Base-by-base conservation (phyloP, 2,888 invertebrate genomes). In the Tetanocera ferruginea region DNA sequence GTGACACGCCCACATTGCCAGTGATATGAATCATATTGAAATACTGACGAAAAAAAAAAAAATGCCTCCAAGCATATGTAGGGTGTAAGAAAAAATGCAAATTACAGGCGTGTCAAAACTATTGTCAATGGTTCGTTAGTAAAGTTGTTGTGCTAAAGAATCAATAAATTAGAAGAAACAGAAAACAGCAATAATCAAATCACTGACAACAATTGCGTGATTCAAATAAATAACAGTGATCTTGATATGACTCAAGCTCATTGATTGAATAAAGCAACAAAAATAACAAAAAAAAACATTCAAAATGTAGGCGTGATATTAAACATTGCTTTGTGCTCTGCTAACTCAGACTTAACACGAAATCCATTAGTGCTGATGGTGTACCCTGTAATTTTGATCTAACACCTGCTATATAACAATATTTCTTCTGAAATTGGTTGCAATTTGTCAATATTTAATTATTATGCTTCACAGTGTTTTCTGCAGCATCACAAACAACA, bases 1-100 rank as follows among this genome's bases (percentile, higher is more conserved):
- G 37, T 67, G 87, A 84, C 87, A 87, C 87, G 87, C 87, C 87
- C 86, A 86, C 85, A 85, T 83, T 83, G 85, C 84, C 79, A 77
- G 80, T 81, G 87, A 87, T 87, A 87, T 87, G 87, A 87, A 87
- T 87, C 87, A 87, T 85, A 82, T 52, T 2, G 3, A 28, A 55
- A 51, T 19, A n/a, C n/a, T n/a, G n/a, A n/a, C 34, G 9, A 66
- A 17, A 5, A 19, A 37, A 34, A 31, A 25, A 28, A 9, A 51
- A 67, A 0, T 19, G 6, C 6, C 1, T 34, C 6, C 37, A n/a
- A 37, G 66, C 67, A 67, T 43, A 67, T 67, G 19, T 34, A 37
- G 64, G 43, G n/a, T 17, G 19, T 23, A 51, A 55, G 31, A 28
- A 71, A 49, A 19, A 71, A 23, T 34, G 17, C 37, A 23, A 60